Base-by-base conservation (phyloP, 30 jellyfish, hydroid and myxozoan species). In the Cassiopea xamachana region DNA sequence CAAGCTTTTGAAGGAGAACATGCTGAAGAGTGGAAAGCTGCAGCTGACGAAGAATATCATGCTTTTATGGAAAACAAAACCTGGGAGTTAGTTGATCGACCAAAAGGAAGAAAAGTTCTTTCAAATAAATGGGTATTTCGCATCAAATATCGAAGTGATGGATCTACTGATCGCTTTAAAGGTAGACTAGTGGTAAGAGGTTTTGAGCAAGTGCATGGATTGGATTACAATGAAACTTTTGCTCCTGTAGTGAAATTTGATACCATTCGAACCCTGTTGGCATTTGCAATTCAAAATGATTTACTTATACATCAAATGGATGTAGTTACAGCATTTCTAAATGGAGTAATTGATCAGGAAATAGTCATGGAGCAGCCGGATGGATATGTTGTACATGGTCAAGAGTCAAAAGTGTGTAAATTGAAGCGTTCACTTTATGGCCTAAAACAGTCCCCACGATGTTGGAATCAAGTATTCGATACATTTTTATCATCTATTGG, bases 141-240 rank as follows among this genome's bases (percentile, higher is more conserved):
- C 45, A 17, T 58, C 43, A 67, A 88, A 69, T 69, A 71, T 27
- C 62, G 69, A 13, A 67, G 93, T 60, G 92, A 89, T 59, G 96
- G 93, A 9, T 5, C 73, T 48, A 68, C 79, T 2, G 77, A 60
- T 60, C 87, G 89, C 16, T 73, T 50, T 75, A 89, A 89, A 79
- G 96, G 93, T 46, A 93, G 89, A 1, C 49, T 89, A 2, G 92
- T 80, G 1, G 96, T 89, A 15, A 82, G 73, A 77, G 96, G 93
- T 0, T 89, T 80, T 62, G 50, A 93, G 79, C 96, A 89, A 71
- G 89, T 27, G 39, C 39, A 27, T 27, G 39, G 39, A 27, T 27
- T 27, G 39, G 39, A 27, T 27, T 27, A 27, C 39, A 27, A 27
- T 27, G 39, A 27, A 27, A 27, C 39, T 27, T 27, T 27, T 27